Percentiles rank a stretch among this genome's conserved stretches.
These are phyloP conservation scores for Corythaeola cristata DNA, from an alignment of 2,113 vertebrate genomes.

Conservation along the genomic window DNA sequence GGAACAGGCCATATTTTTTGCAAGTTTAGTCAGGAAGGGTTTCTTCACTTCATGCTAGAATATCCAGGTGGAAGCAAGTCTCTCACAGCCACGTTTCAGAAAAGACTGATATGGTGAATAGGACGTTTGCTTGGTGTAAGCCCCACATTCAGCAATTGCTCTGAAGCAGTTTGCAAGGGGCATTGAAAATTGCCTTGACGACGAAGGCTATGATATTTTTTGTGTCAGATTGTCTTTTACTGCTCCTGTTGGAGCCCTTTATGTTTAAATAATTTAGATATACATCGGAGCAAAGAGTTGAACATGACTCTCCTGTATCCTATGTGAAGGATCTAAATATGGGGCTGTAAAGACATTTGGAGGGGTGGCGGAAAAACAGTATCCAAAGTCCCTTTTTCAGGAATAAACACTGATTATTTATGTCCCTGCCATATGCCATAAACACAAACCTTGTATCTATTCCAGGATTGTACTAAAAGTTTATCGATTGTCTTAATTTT, in stretches of 20 bases:
- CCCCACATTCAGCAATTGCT: not conserved
- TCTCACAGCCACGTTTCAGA: not conserved
- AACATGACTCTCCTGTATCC: not conserved
- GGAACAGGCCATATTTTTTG: not conserved
- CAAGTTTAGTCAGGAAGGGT: not conserved
- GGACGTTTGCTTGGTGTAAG: not conserved
- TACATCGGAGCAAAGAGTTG: not conserved
- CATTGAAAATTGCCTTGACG: not conserved
- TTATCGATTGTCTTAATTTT: not conserved
- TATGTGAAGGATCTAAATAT: not conserved
- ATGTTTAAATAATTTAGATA: not conserved
- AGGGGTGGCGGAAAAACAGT: not conserved
- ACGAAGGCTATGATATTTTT: not conserved
- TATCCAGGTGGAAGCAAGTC: not conserved
- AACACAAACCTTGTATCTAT: not conserved
- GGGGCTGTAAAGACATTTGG: not conserved
- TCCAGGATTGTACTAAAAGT: not conserved
- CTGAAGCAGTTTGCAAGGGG: not conserved
- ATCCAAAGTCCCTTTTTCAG: not conserved
- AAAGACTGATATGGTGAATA: not conserved
- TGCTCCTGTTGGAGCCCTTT: not conserved
- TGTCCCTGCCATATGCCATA: not conserved
- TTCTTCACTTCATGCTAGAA: not conserved
- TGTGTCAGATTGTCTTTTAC: not conserved
- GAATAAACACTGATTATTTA: not conserved